Percentiles rank a stretch among this genome's conserved stretches.
These are phyloP conservation scores for Pachycephus smyrnensis DNA, from an alignment of 2,888 invertebrate species.

Conservation along the genomic window DNA sequence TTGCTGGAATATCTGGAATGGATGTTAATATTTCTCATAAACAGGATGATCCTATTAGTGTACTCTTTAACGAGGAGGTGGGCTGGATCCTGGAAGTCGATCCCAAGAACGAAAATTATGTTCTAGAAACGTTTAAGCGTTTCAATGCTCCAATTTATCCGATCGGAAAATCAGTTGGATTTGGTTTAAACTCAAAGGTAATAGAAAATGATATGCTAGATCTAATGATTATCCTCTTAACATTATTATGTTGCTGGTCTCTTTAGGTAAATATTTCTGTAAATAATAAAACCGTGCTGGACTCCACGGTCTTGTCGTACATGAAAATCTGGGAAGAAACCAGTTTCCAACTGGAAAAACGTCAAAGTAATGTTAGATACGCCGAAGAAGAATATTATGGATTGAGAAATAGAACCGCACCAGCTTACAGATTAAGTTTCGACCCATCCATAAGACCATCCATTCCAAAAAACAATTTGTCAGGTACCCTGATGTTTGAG, in stretches of 20 bases:
- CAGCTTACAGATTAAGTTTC: conserved; percentile 79
- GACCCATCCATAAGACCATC: conserved; percentile 73
- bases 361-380: conserved; percentile 85
- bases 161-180: conserved; percentile 77
- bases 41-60: conserved; percentile 72
- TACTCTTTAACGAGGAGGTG: conserved; percentile 87
- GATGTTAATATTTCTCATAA: conserved; percentile 73
- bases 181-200: conserved; percentile 77
- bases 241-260: background rate
- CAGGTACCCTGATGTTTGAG: conserved; percentile 19
- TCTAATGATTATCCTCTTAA: background rate
- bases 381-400: conserved; percentile 83
- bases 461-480: conserved; percentile 57
- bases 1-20: conserved; percentile 89
- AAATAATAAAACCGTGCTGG: conserved; percentile 72
- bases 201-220: conserved; percentile 19
- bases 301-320: conserved; percentile 75
- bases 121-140: conserved; percentile 73
- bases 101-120: conserved; percentile 70
- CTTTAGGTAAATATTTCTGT: conserved; percentile 70
- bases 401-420: conserved; percentile 76
- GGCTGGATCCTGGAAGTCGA: conserved; percentile 86
- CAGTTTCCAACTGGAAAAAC: conserved; percentile 87
- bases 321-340: conserved; percentile 96
- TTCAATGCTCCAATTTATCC: conserved; percentile 74